Evolutionary conservation across 2,888 invertebrate species (phyloP).

Genomic region (Eilema caniola): DNA sequence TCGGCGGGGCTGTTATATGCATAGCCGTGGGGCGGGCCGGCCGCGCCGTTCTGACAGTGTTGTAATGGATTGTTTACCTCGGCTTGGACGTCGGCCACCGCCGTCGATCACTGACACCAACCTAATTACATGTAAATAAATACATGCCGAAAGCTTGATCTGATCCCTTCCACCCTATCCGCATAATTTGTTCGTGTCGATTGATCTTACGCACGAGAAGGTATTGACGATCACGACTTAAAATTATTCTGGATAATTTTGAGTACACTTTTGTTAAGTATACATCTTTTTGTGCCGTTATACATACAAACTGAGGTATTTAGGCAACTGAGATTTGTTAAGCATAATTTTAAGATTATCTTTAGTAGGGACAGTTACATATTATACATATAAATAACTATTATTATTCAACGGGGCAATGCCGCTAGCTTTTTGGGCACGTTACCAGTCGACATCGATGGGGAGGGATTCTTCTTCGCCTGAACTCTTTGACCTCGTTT

Average conservation of each 20-base stretch:
- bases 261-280: background rate
- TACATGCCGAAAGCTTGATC: constrained; percentile 65
- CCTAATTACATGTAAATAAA: constrained; percentile 85
- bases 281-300: background rate
- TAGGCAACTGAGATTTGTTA: background rate
- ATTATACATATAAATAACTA: too few relatives aligned
- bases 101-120: constrained; percentile 80
- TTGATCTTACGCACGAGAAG: constrained; percentile 44
- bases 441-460: too few relatives aligned
- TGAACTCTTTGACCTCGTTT: too few relatives aligned
- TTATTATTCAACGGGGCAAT: too few relatives aligned
- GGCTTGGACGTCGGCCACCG: constrained; percentile 71
- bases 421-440: too few relatives aligned
- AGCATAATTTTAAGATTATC: too few relatives aligned
- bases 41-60: constrained; percentile 67
- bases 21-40: constrained; percentile 53
- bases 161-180: constrained; percentile 43
- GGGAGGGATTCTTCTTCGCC: too few relatives aligned
- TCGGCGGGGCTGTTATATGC: constrained; percentile 67
- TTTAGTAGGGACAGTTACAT: too few relatives aligned
- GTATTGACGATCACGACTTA: constrained; percentile 6
- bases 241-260: background rate
- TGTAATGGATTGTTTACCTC: constrained; percentile 82
- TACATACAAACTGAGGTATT: background rate
- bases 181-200: constrained; percentile 48